A percentile compares a stretch with the other conserved stretches of the same genome.
Conservation (phyloP, 2,113 vertebrate genomes). For the Poecile atricapillus region DNA sequence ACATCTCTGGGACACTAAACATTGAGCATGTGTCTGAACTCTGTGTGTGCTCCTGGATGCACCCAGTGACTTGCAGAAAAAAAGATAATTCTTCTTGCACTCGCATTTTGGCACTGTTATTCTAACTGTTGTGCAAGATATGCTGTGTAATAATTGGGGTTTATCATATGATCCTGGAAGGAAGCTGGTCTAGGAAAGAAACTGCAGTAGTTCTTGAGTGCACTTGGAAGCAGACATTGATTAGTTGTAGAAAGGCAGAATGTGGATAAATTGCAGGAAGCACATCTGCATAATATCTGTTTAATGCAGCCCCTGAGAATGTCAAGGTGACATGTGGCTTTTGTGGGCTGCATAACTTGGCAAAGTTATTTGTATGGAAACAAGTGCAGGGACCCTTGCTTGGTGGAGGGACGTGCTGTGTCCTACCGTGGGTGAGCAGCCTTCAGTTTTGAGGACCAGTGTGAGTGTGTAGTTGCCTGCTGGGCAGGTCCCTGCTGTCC, state of each 20-base stretch:
- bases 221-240: not conserved
- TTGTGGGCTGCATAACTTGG: not conserved
- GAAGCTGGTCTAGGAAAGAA: not conserved
- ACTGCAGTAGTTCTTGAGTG: not conserved
- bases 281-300: not conserved
- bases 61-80: not conserved
- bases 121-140: not conserved
- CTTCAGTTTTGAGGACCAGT: not conserved
- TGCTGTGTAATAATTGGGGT: not conserved
- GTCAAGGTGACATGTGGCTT: not conserved
- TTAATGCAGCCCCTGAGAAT: not conserved
- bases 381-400: not conserved
- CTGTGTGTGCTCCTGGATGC: not conserved
- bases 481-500: not conserved
- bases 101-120: not conserved
- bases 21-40: rapidly evolving
- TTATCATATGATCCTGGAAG: not conserved
- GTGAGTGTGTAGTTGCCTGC: not conserved
- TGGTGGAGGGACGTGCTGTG: rapidly evolving
- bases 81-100: not conserved
- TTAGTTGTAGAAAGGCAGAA: not conserved
- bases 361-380: not conserved
- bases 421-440: rapidly evolving
- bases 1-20: not conserved
- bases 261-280: not conserved